These are phyloP conservation scores for Grammomys dolichurus DNA, from an alignment of 2,113 vertebrate genomes.

Conservation along the genomic window DNA sequence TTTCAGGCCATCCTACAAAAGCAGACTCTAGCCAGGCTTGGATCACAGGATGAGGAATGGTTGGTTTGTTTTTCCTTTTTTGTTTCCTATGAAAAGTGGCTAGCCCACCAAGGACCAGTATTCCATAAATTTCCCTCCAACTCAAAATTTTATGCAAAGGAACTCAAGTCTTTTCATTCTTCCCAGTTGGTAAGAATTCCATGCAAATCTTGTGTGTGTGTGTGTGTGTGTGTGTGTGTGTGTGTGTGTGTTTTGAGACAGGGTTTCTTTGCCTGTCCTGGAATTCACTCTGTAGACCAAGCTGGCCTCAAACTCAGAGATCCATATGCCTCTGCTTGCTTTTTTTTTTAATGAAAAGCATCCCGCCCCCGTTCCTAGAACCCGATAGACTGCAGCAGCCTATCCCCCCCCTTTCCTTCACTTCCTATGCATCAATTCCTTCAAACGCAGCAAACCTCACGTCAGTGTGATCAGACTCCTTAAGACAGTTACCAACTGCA, in stretches of 20 bases:
- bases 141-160: neutral
- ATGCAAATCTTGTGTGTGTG: neutral
- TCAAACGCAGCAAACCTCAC: neutral
- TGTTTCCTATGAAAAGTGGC: neutral
- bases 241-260: too few species aligned
- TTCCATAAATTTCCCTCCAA: neutral
- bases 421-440: neutral
- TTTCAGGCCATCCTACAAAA: constrained; percentile 90
- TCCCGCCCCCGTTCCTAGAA: neutral
- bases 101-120: neutral
- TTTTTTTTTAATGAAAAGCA: neutral
- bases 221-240: too few species aligned
- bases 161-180: neutral
- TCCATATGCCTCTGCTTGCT: too few species aligned
- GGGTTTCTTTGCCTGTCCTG: too few species aligned
- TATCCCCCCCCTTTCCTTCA: neutral
- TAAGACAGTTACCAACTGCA: neutral
- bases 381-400: neutral
- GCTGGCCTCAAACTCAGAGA: too few species aligned
- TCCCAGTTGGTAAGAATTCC: neutral
- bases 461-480: neutral
- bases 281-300: too few species aligned
- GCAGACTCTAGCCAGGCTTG: neutral
- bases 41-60: neutral
- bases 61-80: neutral